These are phyloP conservation scores for Aphrocallistes beatrix DNA, from an alignment of 37 sponge, comb jelly and placozoan species.

Conservation along the genomic window DNA sequence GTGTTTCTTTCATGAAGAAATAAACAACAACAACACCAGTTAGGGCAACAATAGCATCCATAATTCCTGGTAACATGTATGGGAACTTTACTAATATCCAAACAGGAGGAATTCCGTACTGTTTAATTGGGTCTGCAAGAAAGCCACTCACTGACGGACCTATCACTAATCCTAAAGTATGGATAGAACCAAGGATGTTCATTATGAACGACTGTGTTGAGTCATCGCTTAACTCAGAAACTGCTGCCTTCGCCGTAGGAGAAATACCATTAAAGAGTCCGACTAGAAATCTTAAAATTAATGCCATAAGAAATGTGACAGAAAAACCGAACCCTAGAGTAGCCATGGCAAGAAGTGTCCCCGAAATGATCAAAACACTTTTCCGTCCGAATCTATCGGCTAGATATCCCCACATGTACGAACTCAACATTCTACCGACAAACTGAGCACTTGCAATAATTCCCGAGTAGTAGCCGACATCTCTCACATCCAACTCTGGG, in stretches of 20 bases:
- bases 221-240: slow-evolving; percentile 46
- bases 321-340: slow-evolving; percentile 51
- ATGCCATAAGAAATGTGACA: slow-evolving; percentile 42
- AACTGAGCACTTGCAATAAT: slow-evolving; percentile 49
- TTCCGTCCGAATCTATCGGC: slow-evolving; percentile 50
- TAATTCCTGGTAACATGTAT: no score
- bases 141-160: slow-evolving; percentile 47
- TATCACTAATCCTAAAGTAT: slow-evolving; percentile 38
- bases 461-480: slow-evolving; percentile 48
- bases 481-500: slow-evolving; percentile 23
- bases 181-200: slow-evolving; percentile 25
- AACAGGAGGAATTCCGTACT: no score
- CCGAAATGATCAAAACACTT: slow-evolving; percentile 36
- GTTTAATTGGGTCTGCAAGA: slow-evolving; percentile 44
- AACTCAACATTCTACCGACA: slow-evolving; percentile 54
- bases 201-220: slow-evolving; percentile 44
- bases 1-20: no score
- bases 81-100: no score
- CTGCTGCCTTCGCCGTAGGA: slow-evolving; percentile 43
- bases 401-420: slow-evolving; percentile 65
- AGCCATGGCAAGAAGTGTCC: slow-evolving; percentile 20
- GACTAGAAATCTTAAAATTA: slow-evolving; percentile 38
- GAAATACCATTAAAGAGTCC: slow-evolving; percentile 54
- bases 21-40: no score
- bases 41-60: no score